phyloP scores from a whole-genome alignment of 23 tunicate species.

The Halocynthia roretzi region DNA sequence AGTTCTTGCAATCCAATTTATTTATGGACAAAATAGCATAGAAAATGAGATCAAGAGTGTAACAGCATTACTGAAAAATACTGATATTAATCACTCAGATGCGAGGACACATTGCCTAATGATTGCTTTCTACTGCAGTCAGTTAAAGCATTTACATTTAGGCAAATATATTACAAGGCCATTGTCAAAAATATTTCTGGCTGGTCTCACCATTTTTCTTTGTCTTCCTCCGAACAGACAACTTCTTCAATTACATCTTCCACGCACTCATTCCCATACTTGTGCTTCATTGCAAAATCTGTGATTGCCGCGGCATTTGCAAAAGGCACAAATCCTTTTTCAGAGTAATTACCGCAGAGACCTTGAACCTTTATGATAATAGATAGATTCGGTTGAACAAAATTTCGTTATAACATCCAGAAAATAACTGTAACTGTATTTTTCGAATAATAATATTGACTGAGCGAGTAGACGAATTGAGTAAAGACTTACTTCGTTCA shows the following conservation, averaged over 20 bases:
- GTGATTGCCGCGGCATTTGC: not conserved
- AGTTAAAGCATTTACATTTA: no score
- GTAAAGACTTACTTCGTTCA: conserved; percentile 7
- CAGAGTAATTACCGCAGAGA: conserved; percentile 34
- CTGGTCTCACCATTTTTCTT: conserved; percentile 19
- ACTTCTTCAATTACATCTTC: conserved; percentile 1
- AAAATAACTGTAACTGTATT: not conserved
- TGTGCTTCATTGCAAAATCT: not conserved
- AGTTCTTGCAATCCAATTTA: no score
- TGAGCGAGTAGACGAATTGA: not conserved
- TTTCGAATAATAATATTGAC: not conserved
- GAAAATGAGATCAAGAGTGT: no score
- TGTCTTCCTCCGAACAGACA: conserved; percentile 21
- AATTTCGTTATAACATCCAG: not conserved
- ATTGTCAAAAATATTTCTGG: no score
- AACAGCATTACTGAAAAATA: no score
- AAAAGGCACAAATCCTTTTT: conserved; percentile 4
- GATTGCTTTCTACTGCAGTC: no score
- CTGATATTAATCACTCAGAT: no score
- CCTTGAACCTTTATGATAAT: conserved; percentile 10
- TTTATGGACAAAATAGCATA: no score
- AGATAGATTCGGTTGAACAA: conserved; percentile 2
- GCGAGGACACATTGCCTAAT: no score
- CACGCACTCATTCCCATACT: conserved; percentile 2
- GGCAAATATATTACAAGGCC: no score